Evolutionary conservation across 2,888 invertebrate species (phyloP), one percentile per base, ranked within the genome.

Genomic region (Agonopterix heracliana): DNA sequence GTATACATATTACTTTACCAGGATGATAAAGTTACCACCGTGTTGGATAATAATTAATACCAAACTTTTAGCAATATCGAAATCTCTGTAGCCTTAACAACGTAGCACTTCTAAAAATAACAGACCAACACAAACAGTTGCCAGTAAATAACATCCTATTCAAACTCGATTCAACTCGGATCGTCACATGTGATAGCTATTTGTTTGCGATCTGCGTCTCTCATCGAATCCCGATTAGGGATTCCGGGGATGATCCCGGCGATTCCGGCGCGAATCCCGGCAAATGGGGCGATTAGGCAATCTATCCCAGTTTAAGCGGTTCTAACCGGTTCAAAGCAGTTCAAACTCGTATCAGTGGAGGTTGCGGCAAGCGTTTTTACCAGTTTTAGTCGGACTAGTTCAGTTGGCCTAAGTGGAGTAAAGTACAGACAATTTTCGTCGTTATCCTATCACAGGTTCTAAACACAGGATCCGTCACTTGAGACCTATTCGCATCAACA

Each of bases 211-310:
- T 62, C 58, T 60, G 56, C 54, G 57, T 55, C 60, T 56, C 60
- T 60, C 61, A 58, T 63, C 56, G 67, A 66, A 68, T 69, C 54
- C 62, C 64, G 65, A 69, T 68, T 61, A 69, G 73, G 72, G 68
- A 77, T 77, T 71, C 60, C 61, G 61, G 65, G 69, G 70, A 69
- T 73, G 69, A 74, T 61, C 59, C 65, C 63, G 63, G 57, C 70
- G 71, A 78, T 74, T 72, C 72, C 66, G 66, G 54, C 66, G 63
- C 59, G 64, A 66, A 75, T 73, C 61, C 75, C 72, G 77, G 77
- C 76, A 80, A 75, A 78, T 78, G 76, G 78, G 68, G 63, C 73
- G 78, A 79, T 81, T 81, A 81, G 74, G 70, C 72, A 67, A 73
- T 74, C 65, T 68, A 73, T 69, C 72, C 73, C 63, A 59, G 68